Base-by-base conservation (phyloP, 2,888 invertebrate genomes). In the Hymenopus coronatus region DNA sequence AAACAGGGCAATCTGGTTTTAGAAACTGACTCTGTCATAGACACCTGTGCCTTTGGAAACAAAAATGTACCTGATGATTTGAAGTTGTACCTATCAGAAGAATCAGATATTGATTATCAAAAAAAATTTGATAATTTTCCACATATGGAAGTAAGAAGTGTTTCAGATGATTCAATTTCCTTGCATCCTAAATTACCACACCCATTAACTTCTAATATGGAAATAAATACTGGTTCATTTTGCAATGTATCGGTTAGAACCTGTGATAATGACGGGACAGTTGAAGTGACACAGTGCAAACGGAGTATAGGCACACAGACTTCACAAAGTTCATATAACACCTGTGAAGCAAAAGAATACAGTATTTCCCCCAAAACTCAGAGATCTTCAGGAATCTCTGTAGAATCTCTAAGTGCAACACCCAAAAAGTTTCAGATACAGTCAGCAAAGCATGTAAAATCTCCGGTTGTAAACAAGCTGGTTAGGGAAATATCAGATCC, bases 171-270 rank as follows among this genome's bases (percentile, higher is more conserved):
- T 28, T 89, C 89, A 0, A 82, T 88, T 1, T 90, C 90, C 15
- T 87, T 89, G 84, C 90, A 90, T 30, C 89, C 90, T 14, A 90
- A 90, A 81, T 82, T 90, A 27, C 54, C 86, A 70, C 89, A 70
- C 20, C 54, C 54, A 4, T 70, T 70, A 70, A 70, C 25, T 20
- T 25, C 54, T 6, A 70, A 70, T 20, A 20, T 70, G 54, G 54
- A 70, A 6, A 25, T 4, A 20, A 70, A 70, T 70, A 20, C 54
- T 8, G 20, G 25, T 70, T 20, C 54, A 70, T 70, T 70, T 70
- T 20, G 54, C 54, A 70, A 4, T 15, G 25, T 70, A 20, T 70
- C 54, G 20, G 54, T 70, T 70, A 20, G 54, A 70, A 70, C 54
- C 20, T 20, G 54, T 70, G 54, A 70, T 70, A 15, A 70, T 70